phyloP scores from a whole-genome alignment of 2,888 invertebrate genomes.

The Caenorhabditis sp. region DNA sequence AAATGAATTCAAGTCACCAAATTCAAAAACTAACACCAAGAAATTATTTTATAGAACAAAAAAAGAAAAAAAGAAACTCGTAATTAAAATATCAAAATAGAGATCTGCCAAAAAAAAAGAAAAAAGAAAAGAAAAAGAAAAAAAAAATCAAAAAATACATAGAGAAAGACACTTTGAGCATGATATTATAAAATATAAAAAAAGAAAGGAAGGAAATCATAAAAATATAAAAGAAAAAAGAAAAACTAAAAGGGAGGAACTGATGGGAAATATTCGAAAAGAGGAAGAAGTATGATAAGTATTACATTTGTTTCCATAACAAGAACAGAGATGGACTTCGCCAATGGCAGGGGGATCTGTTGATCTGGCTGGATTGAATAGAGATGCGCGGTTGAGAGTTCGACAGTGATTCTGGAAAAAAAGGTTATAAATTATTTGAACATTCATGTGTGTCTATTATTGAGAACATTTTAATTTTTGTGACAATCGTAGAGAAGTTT shows the following conservation, averaged over 20 bases:
- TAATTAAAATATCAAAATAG: background rate
- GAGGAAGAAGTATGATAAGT: background rate
- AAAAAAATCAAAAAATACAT: background rate
- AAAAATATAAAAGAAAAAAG: background rate
- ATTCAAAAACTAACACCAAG: too few species aligned
- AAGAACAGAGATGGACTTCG: conserved; percentile 64
- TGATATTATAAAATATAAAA: conserved; percentile 16
- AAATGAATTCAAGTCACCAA: too few species aligned
- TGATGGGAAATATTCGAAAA: background rate
- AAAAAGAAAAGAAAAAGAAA: background rate
- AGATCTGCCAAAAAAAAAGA: background rate
- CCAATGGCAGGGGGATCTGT: conserved; percentile 59
- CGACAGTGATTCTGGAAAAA: conserved; percentile 53
- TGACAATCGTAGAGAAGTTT: too few species aligned
- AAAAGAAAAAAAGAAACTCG: conserved; percentile 9
- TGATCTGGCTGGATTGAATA: conserved; percentile 64
- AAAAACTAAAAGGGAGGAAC: conserved; percentile 10
- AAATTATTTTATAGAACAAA: background rate
- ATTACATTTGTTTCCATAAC: conserved; percentile 64
- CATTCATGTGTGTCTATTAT: too few species aligned
- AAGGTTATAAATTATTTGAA: too few species aligned
- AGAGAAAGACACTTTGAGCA: conserved; percentile 16
- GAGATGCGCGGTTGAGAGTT: conserved; percentile 56
- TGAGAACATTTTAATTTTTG: too few species aligned
- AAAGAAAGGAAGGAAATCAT: background rate